Conservation (phyloP, 2,113 vertebrate species). For the Crocuta crocuta region DNA sequence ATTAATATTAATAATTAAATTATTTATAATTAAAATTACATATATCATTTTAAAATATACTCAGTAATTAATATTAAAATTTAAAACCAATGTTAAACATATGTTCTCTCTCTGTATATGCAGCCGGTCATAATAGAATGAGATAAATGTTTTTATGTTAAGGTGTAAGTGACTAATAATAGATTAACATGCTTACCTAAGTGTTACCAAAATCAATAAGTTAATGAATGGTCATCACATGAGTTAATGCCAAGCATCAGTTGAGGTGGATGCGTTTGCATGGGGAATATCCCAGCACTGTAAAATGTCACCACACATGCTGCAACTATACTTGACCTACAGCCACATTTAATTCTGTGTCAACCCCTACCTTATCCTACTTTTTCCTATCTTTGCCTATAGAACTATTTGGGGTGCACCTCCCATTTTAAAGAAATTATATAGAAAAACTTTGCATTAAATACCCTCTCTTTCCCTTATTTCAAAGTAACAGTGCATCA, state of each 20-base stretch:
- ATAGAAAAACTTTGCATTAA: background rate
- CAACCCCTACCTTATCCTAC: background rate
- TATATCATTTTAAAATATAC: background rate
- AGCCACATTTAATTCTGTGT: background rate
- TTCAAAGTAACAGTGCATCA: background rate
- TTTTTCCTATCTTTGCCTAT: background rate
- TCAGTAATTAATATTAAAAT: background rate
- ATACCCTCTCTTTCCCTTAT: background rate
- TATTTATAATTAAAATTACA: background rate
- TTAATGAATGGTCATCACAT: background rate
- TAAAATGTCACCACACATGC: background rate
- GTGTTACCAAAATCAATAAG: background rate
- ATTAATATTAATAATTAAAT: background rate
- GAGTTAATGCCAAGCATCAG: background rate
- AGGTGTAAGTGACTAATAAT: background rate
- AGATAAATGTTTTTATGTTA: background rate
- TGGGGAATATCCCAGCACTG: background rate
- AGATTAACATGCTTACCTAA: background rate
- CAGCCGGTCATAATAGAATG: background rate
- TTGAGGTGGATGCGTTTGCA: background rate
- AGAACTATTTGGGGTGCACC: background rate
- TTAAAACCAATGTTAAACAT: background rate
- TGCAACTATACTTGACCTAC: background rate
- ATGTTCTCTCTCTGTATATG: background rate
- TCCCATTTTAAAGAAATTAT: background rate